Evolutionary conservation across 2,888 invertebrate genomes (phyloP).

Genomic region (Teinopalpus imperialis): DNA sequence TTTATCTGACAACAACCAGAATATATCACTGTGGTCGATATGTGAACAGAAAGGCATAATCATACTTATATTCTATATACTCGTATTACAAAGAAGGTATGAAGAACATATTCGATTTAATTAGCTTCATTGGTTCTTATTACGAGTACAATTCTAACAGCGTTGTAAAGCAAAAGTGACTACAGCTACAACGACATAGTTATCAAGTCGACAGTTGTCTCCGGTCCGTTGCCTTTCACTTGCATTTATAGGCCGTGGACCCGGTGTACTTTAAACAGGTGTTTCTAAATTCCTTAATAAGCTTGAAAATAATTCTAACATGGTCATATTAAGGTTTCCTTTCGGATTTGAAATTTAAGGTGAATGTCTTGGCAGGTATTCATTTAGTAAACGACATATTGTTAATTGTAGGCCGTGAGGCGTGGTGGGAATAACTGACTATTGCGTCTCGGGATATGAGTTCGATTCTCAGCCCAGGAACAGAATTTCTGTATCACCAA

Average conservation of each 20-base stretch:
- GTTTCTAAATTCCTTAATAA: slow-evolving; percentile 23
- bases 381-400: too few species aligned
- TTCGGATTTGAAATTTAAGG: too few species aligned
- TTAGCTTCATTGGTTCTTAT: slow-evolving; percentile 4
- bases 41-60: too few species aligned
- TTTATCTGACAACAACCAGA: too few species aligned
- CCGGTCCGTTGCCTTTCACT: slow-evolving; percentile 34
- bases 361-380: too few species aligned
- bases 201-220: slow-evolving; percentile 31
- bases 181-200: slow-evolving; percentile 28
- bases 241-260: slow-evolving; percentile 31
- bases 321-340: background rate
- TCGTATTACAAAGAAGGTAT: slow-evolving; percentile 5
- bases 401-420: too few species aligned
- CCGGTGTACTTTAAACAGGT: slow-evolving; percentile 24
- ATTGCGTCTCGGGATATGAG: too few species aligned
- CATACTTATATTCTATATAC: too few species aligned
- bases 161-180: slow-evolving; percentile 27
- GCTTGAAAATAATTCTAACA: slow-evolving; percentile 1
- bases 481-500: too few species aligned
- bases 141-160: slow-evolving; percentile 14
- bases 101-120: slow-evolving; percentile 6
- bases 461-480: too few species aligned
- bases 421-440: too few species aligned
- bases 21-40: too few species aligned